Base-by-base conservation (phyloP, 2,113 vertebrate species). In the Chaetorhynchus papuensis region DNA sequence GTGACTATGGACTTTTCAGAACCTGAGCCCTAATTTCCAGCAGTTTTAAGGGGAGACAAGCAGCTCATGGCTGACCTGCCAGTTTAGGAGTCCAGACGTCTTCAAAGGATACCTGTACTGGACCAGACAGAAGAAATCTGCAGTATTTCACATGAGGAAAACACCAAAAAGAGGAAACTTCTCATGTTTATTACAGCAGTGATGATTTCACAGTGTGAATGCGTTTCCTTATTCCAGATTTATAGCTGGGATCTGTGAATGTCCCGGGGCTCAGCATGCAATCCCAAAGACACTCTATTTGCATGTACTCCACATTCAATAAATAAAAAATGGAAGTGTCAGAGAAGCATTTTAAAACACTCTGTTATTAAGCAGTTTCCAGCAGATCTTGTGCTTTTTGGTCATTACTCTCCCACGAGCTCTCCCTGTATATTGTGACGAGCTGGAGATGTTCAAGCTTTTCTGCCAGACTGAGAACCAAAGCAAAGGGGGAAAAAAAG, bases 311-410 rank as follows among this genome's bases (percentile, higher is more conserved):
- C 9, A 33, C 60, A 65, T 61, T 61, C 60, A 71, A 83, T 78
- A 95, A 96, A 93, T 93, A 89, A 96, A 94, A 92, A 90, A 88
- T 81, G 27, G 52, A 89, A 81, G 72, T 30, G 64, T 86, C 92
- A 95, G 61, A 66, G 59, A 87, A 7, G 15, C 77, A 72, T 87
- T 95, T 89, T 71, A 57, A 79, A 94, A 47, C 80, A 89, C 37
- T 77, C 44, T 82, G 86, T 84, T 96, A 91, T 90, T 89, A 89
- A 94, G 77, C 60, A 89, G 74, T 72, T 95, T 85, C 72, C 31
- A 2, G 74, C 61, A 80, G 83, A 90, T 93, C 80, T 92, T 81
- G 68, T 75, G 65, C 65, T 89, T 90, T 94, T 93, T 1, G 5
- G 94, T 75, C 77, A 82, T 95, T 81, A 53, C 50, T 92, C 83